phyloP scores from a whole-genome alignment of 2,113 vertebrate genomes.

The Cryptoleucopteryx plumbea region DNA sequence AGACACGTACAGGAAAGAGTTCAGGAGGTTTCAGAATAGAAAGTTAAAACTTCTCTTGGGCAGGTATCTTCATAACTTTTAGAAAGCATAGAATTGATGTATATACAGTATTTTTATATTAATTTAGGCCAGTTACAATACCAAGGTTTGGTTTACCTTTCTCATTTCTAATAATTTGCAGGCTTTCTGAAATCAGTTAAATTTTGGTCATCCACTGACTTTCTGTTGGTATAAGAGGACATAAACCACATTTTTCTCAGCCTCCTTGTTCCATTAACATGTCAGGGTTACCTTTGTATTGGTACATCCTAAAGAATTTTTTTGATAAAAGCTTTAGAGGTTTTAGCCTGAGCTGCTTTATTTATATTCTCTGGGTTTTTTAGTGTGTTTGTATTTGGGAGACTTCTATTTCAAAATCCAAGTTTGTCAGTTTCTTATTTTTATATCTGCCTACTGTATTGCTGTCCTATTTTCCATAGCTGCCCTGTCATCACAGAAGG shows the following conservation, averaged over 20 bases:
- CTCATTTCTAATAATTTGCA: neutral
- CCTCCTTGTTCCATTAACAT: neutral
- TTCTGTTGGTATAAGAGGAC: neutral
- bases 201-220: neutral
- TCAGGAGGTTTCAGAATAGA: neutral
- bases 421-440: neutral
- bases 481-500: neutral
- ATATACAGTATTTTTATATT: neutral
- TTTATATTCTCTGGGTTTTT: neutral
- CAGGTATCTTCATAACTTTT: neutral
- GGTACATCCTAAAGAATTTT: neutral
- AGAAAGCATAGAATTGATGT: neutral
- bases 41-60: neutral
- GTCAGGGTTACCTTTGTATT: neutral
- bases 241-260: neutral
- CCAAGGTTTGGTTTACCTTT: neutral
- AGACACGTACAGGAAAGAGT: neutral
- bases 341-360: neutral
- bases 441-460: neutral
- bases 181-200: neutral
- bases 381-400: neutral
- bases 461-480: conserved; percentile 17
- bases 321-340: neutral
- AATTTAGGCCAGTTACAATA: neutral
- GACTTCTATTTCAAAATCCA: neutral